A percentile compares a stretch with the other conserved stretches of the same genome.
Conservation (phyloP, 2,797 vertebrate species). For the Anolis apletophallus region DNA sequence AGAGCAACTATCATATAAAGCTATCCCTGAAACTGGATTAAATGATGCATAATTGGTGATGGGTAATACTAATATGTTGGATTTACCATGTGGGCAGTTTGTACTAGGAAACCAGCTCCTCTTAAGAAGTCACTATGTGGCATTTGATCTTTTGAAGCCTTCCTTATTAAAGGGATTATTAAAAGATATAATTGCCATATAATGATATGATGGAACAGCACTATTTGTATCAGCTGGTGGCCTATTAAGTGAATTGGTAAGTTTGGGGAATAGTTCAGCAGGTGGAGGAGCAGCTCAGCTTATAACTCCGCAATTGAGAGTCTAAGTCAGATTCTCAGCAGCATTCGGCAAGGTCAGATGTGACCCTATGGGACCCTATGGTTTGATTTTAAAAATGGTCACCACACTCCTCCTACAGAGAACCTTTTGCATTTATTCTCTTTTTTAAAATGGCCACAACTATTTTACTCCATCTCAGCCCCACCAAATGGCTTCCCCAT, state of each 20-base stretch:
- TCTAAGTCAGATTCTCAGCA: background rate
- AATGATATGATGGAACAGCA: background rate
- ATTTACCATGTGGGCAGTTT: background rate
- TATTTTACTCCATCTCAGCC: too few species aligned
- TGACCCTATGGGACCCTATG: background rate
- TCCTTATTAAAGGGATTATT: slow-evolving; percentile 7
- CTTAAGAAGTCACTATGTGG: background rate
- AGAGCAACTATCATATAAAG: background rate
- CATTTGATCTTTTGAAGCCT: background rate
- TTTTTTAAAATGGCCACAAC: too few species aligned
- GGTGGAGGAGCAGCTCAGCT: background rate
- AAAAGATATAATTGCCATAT: background rate
- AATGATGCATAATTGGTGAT: background rate
- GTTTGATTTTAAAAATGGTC: too few species aligned
- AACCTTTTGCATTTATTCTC: background rate
- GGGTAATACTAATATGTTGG: background rate
- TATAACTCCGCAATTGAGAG: background rate
- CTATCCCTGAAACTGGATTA: background rate
- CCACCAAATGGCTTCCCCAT: too few species aligned
- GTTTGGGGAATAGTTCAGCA: background rate
- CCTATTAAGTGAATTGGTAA: background rate
- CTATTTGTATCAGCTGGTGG: background rate
- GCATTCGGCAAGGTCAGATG: background rate
- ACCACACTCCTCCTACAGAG: too few species aligned
- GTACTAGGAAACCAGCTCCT: background rate